Percentiles rank a stretch among this genome's conserved stretches.
These are phyloP conservation scores for Stegana nigrithorax DNA, from an alignment of 2,888 invertebrate species.

Conservation along the genomic window DNA sequence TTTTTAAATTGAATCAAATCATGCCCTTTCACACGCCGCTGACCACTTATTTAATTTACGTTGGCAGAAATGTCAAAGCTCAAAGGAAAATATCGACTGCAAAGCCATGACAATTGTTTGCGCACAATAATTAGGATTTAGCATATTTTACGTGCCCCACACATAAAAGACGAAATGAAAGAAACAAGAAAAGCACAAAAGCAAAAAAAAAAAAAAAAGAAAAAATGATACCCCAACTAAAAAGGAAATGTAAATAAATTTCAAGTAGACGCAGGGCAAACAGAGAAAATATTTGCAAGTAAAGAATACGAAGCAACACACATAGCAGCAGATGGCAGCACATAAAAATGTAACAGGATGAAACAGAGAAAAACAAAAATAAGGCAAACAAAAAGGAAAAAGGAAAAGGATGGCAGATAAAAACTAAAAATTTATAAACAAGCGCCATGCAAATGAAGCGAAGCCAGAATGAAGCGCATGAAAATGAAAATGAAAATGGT, in stretches of 20 bases:
- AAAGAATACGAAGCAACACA: no score
- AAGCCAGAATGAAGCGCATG: neutral
- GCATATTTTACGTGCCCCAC: constrained; percentile 2
- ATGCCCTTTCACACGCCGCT: no score
- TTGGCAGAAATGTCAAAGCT: neutral
- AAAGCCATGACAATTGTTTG: neutral
- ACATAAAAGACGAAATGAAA: neutral
- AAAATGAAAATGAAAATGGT: constrained; percentile 15
- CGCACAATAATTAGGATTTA: constrained; percentile 11
- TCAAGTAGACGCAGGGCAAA: neutral
- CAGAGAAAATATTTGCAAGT: neutral
- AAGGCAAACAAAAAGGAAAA: neutral
- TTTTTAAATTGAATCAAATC: no score
- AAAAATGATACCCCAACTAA: neutral
- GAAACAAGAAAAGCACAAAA: no score
- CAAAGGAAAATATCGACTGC: constrained; percentile 2
- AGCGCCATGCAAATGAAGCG: constrained; percentile 14
- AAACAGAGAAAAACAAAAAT: neutral
- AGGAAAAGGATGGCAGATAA: neutral
- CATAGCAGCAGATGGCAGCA: no score
- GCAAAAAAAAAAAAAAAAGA: neutral
- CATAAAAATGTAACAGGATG: no score
- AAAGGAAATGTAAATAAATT: neutral
- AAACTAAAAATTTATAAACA: constrained; percentile 11
- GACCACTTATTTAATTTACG: no score